Conservation (phyloP, 2,888 invertebrate genomes). For the Caradrina clavipalpis region DNA sequence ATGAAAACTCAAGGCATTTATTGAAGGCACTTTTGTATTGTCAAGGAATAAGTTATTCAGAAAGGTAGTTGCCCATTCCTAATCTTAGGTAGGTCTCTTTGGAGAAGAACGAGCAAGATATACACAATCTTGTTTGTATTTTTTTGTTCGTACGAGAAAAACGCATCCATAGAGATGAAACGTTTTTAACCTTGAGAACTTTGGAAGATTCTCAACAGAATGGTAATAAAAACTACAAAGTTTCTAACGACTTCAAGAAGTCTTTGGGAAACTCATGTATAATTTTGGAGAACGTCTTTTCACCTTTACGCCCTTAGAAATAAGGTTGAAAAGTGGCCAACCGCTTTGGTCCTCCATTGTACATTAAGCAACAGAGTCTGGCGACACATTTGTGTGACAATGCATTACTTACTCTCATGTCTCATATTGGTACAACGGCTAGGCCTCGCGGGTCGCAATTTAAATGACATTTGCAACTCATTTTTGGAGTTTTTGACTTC, state of each 20-base stretch:
- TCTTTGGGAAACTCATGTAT: constrained; percentile 20
- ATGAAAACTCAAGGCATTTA: not conserved
- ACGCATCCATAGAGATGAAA: not conserved
- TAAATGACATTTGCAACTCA: constrained; percentile 43
- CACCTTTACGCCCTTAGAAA: too few relatives aligned
- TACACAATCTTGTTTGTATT: too few relatives aligned
- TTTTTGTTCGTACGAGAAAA: too few relatives aligned
- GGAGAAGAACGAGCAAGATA: too few relatives aligned
- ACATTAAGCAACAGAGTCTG: constrained; percentile 27
- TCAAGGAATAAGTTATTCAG: not conserved
- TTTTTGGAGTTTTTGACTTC: constrained; percentile 16
- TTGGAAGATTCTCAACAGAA: not conserved
- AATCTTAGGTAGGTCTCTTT: too few relatives aligned
- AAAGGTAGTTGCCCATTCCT: too few relatives aligned
- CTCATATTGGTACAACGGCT: constrained; percentile 24
- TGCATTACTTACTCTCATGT: constrained; percentile 23
- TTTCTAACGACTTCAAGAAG: constrained; percentile 6
- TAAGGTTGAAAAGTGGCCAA: too few relatives aligned
- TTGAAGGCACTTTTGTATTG: not conserved
- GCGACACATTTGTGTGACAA: constrained; percentile 43
- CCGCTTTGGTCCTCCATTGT: not conserved
- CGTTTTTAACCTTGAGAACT: not conserved
- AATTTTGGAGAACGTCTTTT: too few relatives aligned
- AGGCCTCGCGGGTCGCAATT: constrained; percentile 17
- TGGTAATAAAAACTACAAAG: constrained; percentile 9